Conservation (phyloP, 2,113 vertebrate genomes). For the Craseonycteris thonglongyai region DNA sequence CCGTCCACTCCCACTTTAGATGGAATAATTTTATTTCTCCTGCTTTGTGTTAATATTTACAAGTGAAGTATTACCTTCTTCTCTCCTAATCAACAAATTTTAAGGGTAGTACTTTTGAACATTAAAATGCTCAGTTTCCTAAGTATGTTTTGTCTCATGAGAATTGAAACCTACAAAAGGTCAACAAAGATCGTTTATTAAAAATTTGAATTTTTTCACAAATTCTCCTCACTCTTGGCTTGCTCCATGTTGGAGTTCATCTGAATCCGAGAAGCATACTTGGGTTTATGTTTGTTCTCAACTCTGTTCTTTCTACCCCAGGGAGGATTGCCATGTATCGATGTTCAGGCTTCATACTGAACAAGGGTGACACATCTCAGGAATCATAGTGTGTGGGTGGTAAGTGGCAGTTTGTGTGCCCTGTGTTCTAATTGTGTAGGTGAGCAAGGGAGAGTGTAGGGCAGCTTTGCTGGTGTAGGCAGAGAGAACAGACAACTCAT, state of each 20-base stretch:
- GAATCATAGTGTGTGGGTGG: not conserved
- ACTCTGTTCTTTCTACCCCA: not conserved
- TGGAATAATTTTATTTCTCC: not conserved
- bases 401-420: not conserved
- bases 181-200: not conserved
- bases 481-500: not conserved
- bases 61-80: not conserved
- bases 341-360: not conserved
- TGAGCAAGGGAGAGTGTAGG: too few species aligned
- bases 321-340: not conserved
- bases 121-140: not conserved
- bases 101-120: too few species aligned
- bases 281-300: not conserved
- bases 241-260: not conserved
- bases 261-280: not conserved
- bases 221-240: not conserved
- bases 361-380: not conserved
- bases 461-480: rapidly evolving
- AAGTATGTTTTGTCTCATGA: not conserved
- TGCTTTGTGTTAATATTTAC: not conserved
- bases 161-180: not conserved
- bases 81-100: not conserved
- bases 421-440: not conserved
- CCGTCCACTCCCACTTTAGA: not conserved
- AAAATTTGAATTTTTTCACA: not conserved